These are phyloP conservation scores for Hydrolagus affinis DNA, from an alignment of 2,113 vertebrate species.

Conservation along the genomic window DNA sequence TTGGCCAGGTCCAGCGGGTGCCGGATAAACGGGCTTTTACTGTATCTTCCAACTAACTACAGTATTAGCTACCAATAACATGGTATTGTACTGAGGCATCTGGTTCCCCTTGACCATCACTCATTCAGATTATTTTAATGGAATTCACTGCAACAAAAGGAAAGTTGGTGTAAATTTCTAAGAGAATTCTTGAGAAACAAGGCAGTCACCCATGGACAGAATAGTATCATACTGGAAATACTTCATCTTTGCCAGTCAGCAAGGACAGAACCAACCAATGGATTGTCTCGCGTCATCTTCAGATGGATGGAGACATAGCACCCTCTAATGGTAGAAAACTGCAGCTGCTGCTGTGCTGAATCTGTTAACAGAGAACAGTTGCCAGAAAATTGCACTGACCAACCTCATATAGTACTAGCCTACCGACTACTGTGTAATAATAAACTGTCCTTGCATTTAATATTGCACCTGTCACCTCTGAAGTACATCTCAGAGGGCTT, in stretches of 20 bases:
- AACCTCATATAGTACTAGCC: too few relatives aligned
- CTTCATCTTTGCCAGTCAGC: constrained; percentile 38
- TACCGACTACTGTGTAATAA: too few relatives aligned
- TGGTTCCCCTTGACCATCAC: constrained; percentile 43
- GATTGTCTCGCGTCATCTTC: constrained; percentile 29
- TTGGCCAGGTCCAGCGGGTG: too few relatives aligned
- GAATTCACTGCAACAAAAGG: constrained; percentile 37
- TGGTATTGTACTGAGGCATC: constrained; percentile 39
- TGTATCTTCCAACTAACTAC: too few relatives aligned
- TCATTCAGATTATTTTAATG: constrained; percentile 41
- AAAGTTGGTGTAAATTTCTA: constrained; percentile 44
- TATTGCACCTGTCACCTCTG: too few relatives aligned
- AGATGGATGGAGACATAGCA: constrained; percentile 66
- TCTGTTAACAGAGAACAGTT: too few relatives aligned
- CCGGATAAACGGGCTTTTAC: too few relatives aligned
- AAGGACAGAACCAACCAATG: constrained; percentile 26
- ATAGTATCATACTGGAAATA: constrained; percentile 48
- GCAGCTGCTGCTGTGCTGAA: background rate
- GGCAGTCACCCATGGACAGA: constrained; percentile 51
- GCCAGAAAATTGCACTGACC: too few relatives aligned
- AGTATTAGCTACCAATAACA: too few relatives aligned
- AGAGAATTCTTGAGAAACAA: constrained; percentile 50
- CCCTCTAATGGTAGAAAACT: constrained; percentile 65
- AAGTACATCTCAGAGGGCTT: too few relatives aligned
- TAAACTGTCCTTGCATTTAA: too few relatives aligned